These are phyloP conservation scores for Zenarchopterus dispar DNA, from an alignment of 2,797 vertebrate genomes.

Conservation along the genomic window DNA sequence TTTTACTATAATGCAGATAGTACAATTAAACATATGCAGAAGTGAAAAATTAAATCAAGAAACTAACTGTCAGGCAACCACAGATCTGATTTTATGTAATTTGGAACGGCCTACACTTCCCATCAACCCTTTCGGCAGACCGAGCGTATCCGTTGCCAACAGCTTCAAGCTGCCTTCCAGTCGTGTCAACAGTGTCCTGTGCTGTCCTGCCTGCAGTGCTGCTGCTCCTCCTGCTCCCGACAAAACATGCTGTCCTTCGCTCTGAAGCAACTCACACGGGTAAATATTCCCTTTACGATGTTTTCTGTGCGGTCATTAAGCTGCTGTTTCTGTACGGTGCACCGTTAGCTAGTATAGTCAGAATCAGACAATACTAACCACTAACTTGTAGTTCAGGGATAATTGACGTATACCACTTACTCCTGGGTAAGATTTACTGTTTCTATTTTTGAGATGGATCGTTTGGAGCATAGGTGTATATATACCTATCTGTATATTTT, in stretches of 20 bases:
- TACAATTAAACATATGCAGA: too few species aligned
- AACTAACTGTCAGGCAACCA: too few species aligned
- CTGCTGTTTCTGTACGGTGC: background rate
- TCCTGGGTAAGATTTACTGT: background rate
- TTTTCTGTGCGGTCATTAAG: background rate
- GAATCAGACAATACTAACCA: background rate
- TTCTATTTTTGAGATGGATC: background rate
- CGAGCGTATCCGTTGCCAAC: constrained; percentile 24
- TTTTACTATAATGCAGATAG: too few species aligned
- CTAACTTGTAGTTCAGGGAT: background rate
- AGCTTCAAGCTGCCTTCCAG: constrained; percentile 31
- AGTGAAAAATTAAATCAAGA: too few species aligned
- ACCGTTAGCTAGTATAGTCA: constrained; percentile 31
- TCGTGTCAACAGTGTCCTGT: constrained; percentile 24
- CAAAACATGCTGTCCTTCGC: constrained; percentile 80
- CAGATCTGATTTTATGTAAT: background rate
- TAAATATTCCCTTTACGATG: constrained; percentile 42
- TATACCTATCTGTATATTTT: background rate
- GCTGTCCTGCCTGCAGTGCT: constrained; percentile 8
- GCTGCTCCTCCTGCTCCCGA: constrained; percentile 30
- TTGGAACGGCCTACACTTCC: constrained; percentile 59
- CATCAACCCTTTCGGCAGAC: constrained; percentile 36
- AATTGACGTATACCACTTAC: background rate
- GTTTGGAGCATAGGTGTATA: background rate
- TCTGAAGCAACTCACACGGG: constrained; percentile 76